Evolutionary conservation across 1,140 invertebrate species (phyloP).

Genomic region (Drosophila rufa): DNA sequence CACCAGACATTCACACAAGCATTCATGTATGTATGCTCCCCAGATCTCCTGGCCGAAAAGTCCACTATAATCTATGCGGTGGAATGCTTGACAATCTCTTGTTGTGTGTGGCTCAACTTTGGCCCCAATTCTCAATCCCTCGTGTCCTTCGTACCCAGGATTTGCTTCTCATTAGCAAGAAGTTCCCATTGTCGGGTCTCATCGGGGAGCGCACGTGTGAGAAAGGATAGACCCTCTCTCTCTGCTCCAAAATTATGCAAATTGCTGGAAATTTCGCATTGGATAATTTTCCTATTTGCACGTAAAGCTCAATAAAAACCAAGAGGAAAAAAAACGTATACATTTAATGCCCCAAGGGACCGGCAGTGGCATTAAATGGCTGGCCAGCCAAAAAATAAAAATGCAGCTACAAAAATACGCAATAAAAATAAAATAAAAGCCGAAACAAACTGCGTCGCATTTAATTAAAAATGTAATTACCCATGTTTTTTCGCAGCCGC

Average conservation of each 20-base stretch:
- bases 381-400: constrained; percentile 23
- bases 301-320: constrained; percentile 43
- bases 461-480: constrained; percentile 56
- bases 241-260: constrained; percentile 40
- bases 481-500: constrained; percentile 31
- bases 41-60: constrained; percentile 15
- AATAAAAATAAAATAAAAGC: constrained; percentile 44
- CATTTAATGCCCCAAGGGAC: constrained; percentile 30
- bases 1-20: constrained; percentile 16
- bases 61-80: constrained; percentile 37
- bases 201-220: constrained; percentile 29
- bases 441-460: constrained; percentile 41
- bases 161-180: constrained; percentile 46
- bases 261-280: constrained; percentile 41
- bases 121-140: constrained; percentile 25
- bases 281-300: constrained; percentile 53
- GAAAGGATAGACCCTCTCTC: constrained; percentile 27
- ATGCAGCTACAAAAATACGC: constrained; percentile 34
- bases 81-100: constrained; percentile 42
- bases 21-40: neutral
- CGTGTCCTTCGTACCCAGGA: constrained; percentile 20
- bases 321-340: neutral
- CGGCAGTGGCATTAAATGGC: constrained; percentile 30
- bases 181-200: constrained; percentile 23
- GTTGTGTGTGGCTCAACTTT: constrained; percentile 34